Evolutionary conservation across 1,140 invertebrate species (phyloP).

Genomic region (Drosophila bifasciata): DNA sequence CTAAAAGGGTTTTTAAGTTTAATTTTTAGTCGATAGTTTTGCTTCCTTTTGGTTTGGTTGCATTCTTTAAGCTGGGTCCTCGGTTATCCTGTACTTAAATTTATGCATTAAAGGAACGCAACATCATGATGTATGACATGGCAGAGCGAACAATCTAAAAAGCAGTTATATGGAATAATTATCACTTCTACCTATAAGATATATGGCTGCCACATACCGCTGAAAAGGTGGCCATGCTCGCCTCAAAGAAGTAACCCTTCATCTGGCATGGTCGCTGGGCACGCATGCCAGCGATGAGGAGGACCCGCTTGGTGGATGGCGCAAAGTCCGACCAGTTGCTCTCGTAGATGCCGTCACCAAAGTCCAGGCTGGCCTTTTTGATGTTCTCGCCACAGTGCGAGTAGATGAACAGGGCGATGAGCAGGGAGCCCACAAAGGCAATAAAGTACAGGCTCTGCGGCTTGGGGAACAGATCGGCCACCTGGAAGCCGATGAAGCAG

Average conservation of each 20-base stretch:
- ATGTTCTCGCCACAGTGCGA: constrained; percentile 70
- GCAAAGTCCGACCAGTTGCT: constrained; percentile 59
- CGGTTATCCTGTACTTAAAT: not conserved
- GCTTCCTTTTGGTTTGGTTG: not conserved
- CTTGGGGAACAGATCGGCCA: constrained; percentile 64
- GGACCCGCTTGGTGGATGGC: constrained; percentile 31
- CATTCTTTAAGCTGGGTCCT: not conserved
- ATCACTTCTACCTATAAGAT: no score
- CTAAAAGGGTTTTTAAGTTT: no score
- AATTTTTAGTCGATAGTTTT: no score
- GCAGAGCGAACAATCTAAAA: constrained; percentile 66
- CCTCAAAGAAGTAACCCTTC: constrained; percentile 66
- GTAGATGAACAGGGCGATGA: constrained; percentile 68
- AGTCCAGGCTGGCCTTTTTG: constrained; percentile 61
- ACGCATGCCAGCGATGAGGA: constrained; percentile 57
- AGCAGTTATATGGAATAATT: not conserved
- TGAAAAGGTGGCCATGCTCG: constrained; percentile 71
- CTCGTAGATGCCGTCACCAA: constrained; percentile 54
- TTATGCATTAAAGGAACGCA: constrained; percentile 64
- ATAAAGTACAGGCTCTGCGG: constrained; percentile 60
- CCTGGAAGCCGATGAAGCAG: constrained; percentile 68
- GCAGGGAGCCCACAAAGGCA: constrained; percentile 56
- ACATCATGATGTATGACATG: constrained; percentile 71
- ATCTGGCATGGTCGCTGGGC: constrained; percentile 62
- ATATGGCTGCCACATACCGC: constrained; percentile 44